Evolutionary conservation across 1,140 invertebrate species (phyloP), one percentile per base, ranked within the genome.

Genomic region (Hycleus phaleratus): DNA sequence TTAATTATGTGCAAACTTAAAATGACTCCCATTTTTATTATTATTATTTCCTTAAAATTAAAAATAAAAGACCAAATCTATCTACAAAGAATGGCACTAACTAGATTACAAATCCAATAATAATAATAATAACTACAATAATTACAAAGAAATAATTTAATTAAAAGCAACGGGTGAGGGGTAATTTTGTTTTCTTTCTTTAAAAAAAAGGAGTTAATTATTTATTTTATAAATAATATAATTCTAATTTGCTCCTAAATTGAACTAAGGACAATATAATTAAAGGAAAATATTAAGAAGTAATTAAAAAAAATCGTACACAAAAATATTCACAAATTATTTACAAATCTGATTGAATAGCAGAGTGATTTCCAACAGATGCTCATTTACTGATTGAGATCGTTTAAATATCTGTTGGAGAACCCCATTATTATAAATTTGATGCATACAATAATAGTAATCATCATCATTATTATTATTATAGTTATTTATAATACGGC

Each of bases 1-100:
- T 65, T 47, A 66, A 60, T 61, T 67, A 67, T 67, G 63, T 67
- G 61, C 63, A 67, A 67, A 67, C 63, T 47, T 63, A 65, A 67
- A 63, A 51, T 56, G 51, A 56, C 58, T 66, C 50, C 61, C 46
- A 59, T 58, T 63, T 59, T 50, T 59, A 62, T 59, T 56, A 47
- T 38, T 63, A 63, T 42, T 42, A 4, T 42, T 42, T 9, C 11
- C 10, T 11, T 7, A 4, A 11, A 42, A 42, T 42, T 42, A 42
- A 10, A 42, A 39, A 6, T 39, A 39, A 39, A 42, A 42, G 11
- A 42, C 52, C 52, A 60, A 60, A 40, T 25, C 45, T 58, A 60
- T 63, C 9, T 57, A 67, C 65, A 61, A 65, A 67, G 59, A 67
- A 67, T 67, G 63, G 63, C 63, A 67, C 65, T 65, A 65, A 38